These are phyloP conservation scores for Gambusia yucatana DNA, from an alignment of 2,797 vertebrate species.

Conservation along the genomic window DNA sequence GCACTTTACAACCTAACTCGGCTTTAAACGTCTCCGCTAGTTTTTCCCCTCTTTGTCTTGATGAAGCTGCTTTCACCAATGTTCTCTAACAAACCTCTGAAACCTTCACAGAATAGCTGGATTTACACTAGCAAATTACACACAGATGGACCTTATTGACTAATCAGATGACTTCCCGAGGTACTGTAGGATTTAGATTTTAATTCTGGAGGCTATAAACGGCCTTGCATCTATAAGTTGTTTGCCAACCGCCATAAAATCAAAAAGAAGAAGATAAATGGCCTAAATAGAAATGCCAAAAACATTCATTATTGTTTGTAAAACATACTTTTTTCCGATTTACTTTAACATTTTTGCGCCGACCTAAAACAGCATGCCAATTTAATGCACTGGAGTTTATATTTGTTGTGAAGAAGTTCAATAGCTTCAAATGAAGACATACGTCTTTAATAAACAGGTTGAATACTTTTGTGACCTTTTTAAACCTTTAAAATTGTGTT, in stretches of 20 bases:
- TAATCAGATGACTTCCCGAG: background rate
- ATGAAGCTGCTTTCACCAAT: background rate
- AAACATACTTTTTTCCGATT: background rate
- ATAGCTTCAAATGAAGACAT: background rate
- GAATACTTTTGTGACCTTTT: background rate
- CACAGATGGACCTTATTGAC: background rate
- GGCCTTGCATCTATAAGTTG: too few species aligned
- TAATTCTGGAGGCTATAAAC: background rate
- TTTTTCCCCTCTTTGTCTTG: background rate
- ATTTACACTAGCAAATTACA: too few species aligned
- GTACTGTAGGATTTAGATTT: background rate
- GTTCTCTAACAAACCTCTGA: background rate
- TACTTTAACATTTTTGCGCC: background rate
- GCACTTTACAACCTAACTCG: background rate
- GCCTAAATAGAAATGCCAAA: background rate
- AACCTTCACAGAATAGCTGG: too few species aligned
- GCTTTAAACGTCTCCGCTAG: background rate
- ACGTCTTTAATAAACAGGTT: background rate
- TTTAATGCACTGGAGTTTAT: background rate
- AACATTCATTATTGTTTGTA: background rate
- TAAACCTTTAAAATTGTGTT: background rate
- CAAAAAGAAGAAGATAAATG: background rate
- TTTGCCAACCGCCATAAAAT: too few species aligned
- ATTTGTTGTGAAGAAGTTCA: background rate
- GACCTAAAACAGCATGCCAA: background rate